Evolutionary conservation across 2,113 vertebrate species (phyloP).

Genomic region (Eulacestoma nigropectus): DNA sequence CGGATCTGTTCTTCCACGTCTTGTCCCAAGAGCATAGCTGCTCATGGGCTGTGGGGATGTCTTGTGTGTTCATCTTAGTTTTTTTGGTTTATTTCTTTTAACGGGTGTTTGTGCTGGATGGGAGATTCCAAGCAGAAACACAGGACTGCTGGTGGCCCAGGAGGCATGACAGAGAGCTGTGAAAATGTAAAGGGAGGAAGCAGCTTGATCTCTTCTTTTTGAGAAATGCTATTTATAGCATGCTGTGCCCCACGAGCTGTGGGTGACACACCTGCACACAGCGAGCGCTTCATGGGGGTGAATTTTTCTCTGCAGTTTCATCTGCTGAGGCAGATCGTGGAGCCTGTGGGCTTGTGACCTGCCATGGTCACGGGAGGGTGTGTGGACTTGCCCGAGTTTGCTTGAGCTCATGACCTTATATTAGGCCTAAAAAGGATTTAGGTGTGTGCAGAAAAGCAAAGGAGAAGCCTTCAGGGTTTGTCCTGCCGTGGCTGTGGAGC

Average conservation of each 20-base stretch:
- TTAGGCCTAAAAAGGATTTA: neutral
- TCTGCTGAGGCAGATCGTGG: neutral
- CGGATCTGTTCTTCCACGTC: accelerated
- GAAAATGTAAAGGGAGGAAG: neutral
- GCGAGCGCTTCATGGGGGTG: accelerated
- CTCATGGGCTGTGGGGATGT: accelerated
- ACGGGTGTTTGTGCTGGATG: accelerated
- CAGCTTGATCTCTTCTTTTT: neutral
- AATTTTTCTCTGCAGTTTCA: neutral
- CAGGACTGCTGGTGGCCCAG: neutral
- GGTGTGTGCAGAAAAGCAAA: neutral
- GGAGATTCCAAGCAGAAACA: neutral
- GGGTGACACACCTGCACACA: neutral
- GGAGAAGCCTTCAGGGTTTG: neutral
- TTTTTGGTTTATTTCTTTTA: neutral
- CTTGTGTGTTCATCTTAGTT: neutral
- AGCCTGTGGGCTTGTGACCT: neutral
- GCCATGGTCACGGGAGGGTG: accelerated
- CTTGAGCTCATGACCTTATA: neutral
- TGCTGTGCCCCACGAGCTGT: neutral
- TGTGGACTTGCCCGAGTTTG: neutral
- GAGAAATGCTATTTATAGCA: neutral
- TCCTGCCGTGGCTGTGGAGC: neutral
- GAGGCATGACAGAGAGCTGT: neutral
- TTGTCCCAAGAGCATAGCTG: neutral